A percentile compares a stretch with the other conserved stretches of the same genome.
These are phyloP conservation scores for Plestiodon gilberti DNA, from an alignment of 2,113 vertebrate genomes.

Conservation along the genomic window DNA sequence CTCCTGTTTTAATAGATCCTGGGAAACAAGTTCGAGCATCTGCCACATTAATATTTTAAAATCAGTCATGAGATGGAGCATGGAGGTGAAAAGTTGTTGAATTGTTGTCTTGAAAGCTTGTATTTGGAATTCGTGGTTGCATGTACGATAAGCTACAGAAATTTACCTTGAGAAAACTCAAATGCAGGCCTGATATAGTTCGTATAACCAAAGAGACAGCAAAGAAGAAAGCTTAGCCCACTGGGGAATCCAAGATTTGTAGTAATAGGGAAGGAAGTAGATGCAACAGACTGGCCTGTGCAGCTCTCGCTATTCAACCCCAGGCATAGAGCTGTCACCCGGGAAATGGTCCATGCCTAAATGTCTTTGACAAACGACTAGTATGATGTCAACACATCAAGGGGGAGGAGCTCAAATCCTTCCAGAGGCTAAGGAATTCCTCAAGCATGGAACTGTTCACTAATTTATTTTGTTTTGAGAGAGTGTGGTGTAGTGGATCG, in stretches of 20 bases:
- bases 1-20: background rate
- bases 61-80: background rate
- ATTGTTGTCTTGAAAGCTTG: background rate
- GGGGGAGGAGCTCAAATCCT: background rate
- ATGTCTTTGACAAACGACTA: conserved; percentile 3
- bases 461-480: background rate
- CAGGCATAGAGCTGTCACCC: background rate
- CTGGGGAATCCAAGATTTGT: background rate
- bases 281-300: background rate
- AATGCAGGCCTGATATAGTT: background rate
- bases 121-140: background rate
- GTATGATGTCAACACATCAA: conserved; percentile 17
- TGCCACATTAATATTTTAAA: conserved; percentile 12
- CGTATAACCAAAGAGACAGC: background rate
- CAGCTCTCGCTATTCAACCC: background rate
- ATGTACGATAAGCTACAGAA: background rate
- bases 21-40: background rate
- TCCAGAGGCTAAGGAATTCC: background rate
- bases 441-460: background rate
- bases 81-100: background rate
- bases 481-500: background rate
- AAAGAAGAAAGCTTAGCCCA: background rate
- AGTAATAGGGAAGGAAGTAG: conserved; percentile 20
- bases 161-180: background rate
- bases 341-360: background rate